These are phyloP conservation scores for Microtus richardsoni DNA, from an alignment of 2,113 vertebrate genomes.

Conservation along the genomic window DNA sequence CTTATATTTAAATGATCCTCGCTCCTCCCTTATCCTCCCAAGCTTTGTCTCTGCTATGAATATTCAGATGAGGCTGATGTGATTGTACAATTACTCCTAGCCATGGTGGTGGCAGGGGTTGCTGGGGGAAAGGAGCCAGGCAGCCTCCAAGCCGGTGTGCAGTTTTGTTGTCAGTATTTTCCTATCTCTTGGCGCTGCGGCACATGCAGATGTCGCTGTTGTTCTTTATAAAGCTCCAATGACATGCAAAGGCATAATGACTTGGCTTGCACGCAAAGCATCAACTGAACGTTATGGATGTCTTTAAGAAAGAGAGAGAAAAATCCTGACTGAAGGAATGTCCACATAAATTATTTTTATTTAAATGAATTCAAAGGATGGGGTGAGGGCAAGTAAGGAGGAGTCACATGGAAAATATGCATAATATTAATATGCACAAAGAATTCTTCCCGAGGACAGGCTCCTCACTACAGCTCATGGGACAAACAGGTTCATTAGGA, in stretches of 20 bases:
- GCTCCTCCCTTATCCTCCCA: constrained; percentile 85
- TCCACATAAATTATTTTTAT: constrained; percentile 91
- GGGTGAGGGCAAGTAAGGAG: constrained; percentile 83
- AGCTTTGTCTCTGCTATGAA: constrained; percentile 90
- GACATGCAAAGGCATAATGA: constrained; percentile 92
- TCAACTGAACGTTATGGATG: constrained; percentile 83
- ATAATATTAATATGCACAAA: constrained; percentile 93
- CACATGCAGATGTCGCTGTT: constrained; percentile 99
- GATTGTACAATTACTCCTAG: constrained; percentile 92
- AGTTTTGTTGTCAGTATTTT: constrained; percentile 82
- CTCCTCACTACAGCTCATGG: constrained; percentile 79
- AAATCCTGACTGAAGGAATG: constrained; percentile 89
- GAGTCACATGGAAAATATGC: constrained; percentile 91
- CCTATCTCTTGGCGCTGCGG: constrained; percentile 90
- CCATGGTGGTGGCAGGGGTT: constrained; percentile 84
- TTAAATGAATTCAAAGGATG: constrained; percentile 87
- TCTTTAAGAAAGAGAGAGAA: constrained; percentile 80
- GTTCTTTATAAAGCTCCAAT: constrained; percentile 96
- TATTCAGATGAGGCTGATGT: constrained; percentile 93
- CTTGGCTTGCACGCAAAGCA: constrained; percentile 85
- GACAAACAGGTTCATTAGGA: constrained; percentile 85
- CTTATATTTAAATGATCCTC: constrained; percentile 85
- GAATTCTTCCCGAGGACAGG: constrained; percentile 85
- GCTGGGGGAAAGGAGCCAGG: constrained; percentile 79
- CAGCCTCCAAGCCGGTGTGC: constrained; percentile 77